Percentiles rank a stretch among this genome's conserved stretches.
Evolutionary conservation across 2,113 vertebrate species (phyloP).

Genomic region (Syngnathus typhle): DNA sequence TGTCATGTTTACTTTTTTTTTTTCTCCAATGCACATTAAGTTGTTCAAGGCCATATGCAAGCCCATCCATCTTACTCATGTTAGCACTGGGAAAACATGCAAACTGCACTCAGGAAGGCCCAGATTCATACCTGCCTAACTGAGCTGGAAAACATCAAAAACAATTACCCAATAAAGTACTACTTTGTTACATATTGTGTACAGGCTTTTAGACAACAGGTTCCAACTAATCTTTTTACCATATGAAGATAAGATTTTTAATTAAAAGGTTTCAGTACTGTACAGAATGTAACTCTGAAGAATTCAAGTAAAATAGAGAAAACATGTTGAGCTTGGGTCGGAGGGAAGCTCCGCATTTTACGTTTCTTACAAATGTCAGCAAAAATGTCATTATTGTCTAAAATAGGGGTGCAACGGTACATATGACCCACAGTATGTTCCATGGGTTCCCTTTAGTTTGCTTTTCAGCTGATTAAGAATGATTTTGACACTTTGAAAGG

Average conservation of each 20-base stretch:
- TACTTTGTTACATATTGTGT: not conserved
- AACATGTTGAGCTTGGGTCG: slow-evolving; percentile 42
- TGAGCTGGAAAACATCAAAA: too few species aligned
- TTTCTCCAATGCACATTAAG: not conserved
- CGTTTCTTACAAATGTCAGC: slow-evolving; percentile 62
- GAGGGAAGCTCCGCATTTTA: slow-evolving; percentile 47
- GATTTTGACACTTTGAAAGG: too few species aligned
- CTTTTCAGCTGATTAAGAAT: too few species aligned
- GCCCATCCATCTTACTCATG: not conserved
- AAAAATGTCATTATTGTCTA: slow-evolving; percentile 53
- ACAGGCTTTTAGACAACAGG: not conserved
- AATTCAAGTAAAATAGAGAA: slow-evolving; percentile 66
- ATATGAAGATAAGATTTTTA: slow-evolving; percentile 28
- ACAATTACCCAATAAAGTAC: too few species aligned
- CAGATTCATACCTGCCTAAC: too few species aligned
- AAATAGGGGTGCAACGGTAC: too few species aligned
- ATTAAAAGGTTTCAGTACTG: slow-evolving; percentile 57
- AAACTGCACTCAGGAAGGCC: too few species aligned
- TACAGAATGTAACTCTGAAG: slow-evolving; percentile 58
- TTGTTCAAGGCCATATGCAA: not conserved
- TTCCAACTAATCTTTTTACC: not conserved
- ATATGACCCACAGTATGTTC: too few species aligned
- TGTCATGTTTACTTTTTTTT: slow-evolving; percentile 7
- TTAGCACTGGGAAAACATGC: not conserved
- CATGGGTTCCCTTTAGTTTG: too few species aligned